Evolutionary conservation across 1,140 invertebrate genomes (phyloP).

Genomic region (Nasonia vitripennis): DNA sequence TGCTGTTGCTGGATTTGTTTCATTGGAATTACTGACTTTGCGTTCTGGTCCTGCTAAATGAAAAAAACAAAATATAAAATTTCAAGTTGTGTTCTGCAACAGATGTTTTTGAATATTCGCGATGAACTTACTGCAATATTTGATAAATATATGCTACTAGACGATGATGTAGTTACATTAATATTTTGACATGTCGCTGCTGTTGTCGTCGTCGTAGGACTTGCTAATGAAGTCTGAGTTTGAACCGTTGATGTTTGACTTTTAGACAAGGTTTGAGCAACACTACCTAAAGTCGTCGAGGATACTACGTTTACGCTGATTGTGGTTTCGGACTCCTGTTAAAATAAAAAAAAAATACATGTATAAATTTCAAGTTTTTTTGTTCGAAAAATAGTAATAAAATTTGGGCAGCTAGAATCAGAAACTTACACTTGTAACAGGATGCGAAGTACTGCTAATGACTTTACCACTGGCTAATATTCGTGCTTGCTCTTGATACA

Average conservation of each 20-base stretch:
- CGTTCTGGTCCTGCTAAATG: background rate
- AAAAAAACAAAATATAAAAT: background rate
- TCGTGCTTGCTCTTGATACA: conserved; percentile 76
- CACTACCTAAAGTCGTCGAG: conserved; percentile 62
- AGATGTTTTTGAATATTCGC: background rate
- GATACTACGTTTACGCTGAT: conserved; percentile 63
- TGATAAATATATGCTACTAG: conserved; percentile 62
- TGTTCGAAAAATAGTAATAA: background rate
- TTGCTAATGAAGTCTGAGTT: conserved; percentile 67
- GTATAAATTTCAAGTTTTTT: background rate
- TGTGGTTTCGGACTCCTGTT: conserved; percentile 63
- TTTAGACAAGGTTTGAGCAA: conserved; percentile 65
- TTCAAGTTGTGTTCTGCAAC: background rate
- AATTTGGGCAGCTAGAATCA: background rate
- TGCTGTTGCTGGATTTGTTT: conserved; percentile 55
- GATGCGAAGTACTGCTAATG: conserved; percentile 67
- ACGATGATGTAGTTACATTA: conserved; percentile 59
- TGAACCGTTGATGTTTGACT: conserved; percentile 70
- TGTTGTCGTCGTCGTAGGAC: conserved; percentile 58
- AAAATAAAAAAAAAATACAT: conserved; percentile 20
- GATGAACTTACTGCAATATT: conserved; percentile 62
- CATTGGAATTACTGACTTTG: background rate
- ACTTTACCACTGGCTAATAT: conserved; percentile 77
- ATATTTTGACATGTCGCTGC: conserved; percentile 62
- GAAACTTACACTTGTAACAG: conserved; percentile 50